A percentile compares a stretch with the other conserved stretches of the same genome.
These are phyloP conservation scores for Hiodon alosoides DNA, from an alignment of 2,113 vertebrate genomes.

Conservation along the genomic window DNA sequence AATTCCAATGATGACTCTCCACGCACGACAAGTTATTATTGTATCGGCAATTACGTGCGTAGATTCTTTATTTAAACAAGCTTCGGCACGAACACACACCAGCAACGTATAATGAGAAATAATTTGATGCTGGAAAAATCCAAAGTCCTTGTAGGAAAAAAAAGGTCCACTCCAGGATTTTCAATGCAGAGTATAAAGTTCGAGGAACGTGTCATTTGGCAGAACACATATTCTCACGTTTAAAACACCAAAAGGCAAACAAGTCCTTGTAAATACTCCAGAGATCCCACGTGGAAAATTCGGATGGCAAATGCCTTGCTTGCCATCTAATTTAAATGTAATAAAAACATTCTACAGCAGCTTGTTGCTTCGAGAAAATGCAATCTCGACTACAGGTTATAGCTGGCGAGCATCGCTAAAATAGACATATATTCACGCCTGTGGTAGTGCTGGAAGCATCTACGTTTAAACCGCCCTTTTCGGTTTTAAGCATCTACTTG, in stretches of 20 bases:
- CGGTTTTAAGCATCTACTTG: neutral
- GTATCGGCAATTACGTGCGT: neutral
- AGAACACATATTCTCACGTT: conserved; percentile 20
- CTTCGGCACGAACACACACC: neutral
- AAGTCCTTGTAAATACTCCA: neutral
- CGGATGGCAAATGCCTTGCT: neutral
- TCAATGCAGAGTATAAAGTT: conserved; percentile 44
- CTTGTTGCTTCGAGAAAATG: conserved; percentile 12
- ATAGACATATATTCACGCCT: no score
- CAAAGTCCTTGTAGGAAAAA: conserved; percentile 20
- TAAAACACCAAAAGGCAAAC: neutral
- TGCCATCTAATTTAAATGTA: neutral
- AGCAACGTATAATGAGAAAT: conserved; percentile 2
- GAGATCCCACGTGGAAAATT: conserved; percentile 12
- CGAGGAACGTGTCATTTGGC: conserved; percentile 56
- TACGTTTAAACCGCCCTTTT: no score
- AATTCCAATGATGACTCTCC: conserved; percentile 12
- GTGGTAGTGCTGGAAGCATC: no score
- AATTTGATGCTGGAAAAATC: conserved; percentile 28
- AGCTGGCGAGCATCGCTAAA: no score
- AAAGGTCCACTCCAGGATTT: conserved; percentile 35
- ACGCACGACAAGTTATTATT: neutral
- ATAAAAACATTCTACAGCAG: conserved; percentile 2
- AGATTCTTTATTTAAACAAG: conserved; percentile 20
- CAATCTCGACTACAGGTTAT: neutral